phyloP scores from a whole-genome alignment of 2,113 vertebrate genomes.

The Misgurnus mizolepis region DNA sequence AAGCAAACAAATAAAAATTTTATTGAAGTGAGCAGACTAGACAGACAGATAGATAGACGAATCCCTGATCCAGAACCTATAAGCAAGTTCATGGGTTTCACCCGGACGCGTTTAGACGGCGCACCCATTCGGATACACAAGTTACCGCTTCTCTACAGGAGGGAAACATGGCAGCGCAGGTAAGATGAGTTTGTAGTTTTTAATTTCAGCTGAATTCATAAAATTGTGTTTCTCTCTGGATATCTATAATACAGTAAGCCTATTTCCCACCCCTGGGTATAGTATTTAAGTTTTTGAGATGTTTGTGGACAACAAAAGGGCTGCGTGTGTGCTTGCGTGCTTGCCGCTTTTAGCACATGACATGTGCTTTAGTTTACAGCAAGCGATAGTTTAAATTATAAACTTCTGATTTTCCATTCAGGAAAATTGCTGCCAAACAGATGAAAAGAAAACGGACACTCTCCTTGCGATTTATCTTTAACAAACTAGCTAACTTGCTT shows the following conservation, averaged over 20 bases:
- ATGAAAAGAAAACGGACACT: neutral
- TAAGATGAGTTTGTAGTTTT: conserved; percentile 42
- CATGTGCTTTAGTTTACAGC: conserved; percentile 1
- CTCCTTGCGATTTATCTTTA: too few species aligned
- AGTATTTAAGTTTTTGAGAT: neutral
- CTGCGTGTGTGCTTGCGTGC: neutral
- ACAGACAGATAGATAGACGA: neutral
- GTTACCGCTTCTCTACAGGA: conserved; percentile 60
- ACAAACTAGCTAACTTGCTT: neutral
- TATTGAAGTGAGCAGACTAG: neutral
- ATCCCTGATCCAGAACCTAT: neutral
- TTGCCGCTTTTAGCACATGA: conserved; percentile 34
- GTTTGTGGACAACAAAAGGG: neutral
- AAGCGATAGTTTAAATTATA: neutral
- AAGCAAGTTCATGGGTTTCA: conserved; percentile 36
- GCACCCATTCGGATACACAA: conserved; percentile 58
- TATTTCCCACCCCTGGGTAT: neutral
- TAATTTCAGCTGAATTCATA: neutral
- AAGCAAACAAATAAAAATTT: too few species aligned
- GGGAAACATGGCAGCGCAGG: conserved; percentile 66
- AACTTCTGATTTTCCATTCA: neutral
- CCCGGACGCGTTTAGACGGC: conserved; percentile 62
- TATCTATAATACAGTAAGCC: neutral
- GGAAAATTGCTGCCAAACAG: neutral
- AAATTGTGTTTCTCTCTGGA: neutral